These are phyloP conservation scores for Andrena bucephala DNA, from an alignment of 2,888 invertebrate species.

Conservation along the genomic window DNA sequence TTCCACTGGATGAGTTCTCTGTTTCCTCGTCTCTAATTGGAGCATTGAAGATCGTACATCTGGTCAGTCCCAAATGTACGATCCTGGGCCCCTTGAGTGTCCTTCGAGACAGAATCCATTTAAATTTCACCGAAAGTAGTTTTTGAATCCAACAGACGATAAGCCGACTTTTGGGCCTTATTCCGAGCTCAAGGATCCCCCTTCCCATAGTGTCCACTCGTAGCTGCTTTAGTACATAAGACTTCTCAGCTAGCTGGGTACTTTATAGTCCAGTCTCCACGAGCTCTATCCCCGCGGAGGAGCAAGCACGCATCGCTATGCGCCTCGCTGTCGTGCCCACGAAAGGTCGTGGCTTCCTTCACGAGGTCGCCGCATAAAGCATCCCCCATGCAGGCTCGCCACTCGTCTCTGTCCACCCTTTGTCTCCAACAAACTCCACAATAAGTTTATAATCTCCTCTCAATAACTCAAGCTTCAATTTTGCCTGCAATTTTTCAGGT, in stretches of 20 bases:
- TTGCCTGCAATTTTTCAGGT: no score
- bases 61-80: no score
- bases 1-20: background rate
- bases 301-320: conserved; percentile 79
- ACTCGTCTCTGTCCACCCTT: conserved; percentile 54
- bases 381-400: conserved; percentile 69
- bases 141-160: no score
- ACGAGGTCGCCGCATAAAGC: conserved; percentile 80
- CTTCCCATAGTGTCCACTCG: background rate
- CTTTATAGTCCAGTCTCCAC: conserved; percentile 8
- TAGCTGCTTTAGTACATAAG: background rate
- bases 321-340: conserved; percentile 65
- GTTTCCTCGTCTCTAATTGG: conserved; percentile 9
- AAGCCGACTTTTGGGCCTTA: no score
- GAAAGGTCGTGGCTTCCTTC: conserved; percentile 75
- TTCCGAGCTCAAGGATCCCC: background rate
- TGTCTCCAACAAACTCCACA: conserved; percentile 22
- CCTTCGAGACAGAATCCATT: no score
- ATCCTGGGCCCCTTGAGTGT: background rate
- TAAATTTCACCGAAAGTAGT: no score
- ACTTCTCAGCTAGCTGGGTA: background rate
- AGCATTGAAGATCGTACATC: background rate
- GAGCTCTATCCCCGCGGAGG: conserved; percentile 1
- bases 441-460: no score
- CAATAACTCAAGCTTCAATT: no score